Evolutionary conservation across 2,113 vertebrate genomes (phyloP).

Genomic region (Alosa alosa): DNA sequence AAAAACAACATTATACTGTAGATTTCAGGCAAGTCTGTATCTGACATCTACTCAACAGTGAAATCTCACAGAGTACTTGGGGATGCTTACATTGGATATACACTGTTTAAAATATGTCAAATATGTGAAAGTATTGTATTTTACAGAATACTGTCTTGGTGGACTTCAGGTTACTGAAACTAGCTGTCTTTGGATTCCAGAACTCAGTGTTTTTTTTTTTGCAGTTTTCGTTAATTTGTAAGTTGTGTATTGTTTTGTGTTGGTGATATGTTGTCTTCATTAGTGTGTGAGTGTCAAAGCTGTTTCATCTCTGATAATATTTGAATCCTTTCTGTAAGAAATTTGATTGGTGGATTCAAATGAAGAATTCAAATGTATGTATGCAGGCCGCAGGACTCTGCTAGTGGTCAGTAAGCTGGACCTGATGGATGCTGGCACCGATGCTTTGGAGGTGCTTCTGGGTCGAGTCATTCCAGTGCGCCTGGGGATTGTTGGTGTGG

Average conservation of each 20-base stretch:
- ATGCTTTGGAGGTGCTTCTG: constrained; percentile 78
- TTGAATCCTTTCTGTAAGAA: too few species aligned
- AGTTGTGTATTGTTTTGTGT: background rate
- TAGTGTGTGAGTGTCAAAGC: background rate
- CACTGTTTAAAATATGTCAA: background rate
- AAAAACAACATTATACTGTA: background rate
- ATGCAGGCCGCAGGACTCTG: constrained; percentile 73
- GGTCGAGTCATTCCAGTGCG: constrained; percentile 78
- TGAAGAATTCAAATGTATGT: background rate
- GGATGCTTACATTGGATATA: background rate
- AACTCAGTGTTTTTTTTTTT: too few species aligned
- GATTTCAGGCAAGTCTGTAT: background rate
- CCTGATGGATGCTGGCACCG: constrained; percentile 80
- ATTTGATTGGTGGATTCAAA: too few species aligned
- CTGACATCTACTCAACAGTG: background rate
- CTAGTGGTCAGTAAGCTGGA: constrained; percentile 79
- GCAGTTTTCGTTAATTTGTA: background rate
- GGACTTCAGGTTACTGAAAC: background rate
- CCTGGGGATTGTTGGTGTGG: constrained; percentile 79
- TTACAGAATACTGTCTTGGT: background rate
- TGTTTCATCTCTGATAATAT: too few species aligned
- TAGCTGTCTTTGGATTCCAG: too few species aligned
- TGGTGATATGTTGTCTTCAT: background rate
- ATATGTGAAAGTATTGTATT: background rate
- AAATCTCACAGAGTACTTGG: background rate